phyloP scores from a whole-genome alignment of 2,113 vertebrate species.

The Prochilodus magdalenae region DNA sequence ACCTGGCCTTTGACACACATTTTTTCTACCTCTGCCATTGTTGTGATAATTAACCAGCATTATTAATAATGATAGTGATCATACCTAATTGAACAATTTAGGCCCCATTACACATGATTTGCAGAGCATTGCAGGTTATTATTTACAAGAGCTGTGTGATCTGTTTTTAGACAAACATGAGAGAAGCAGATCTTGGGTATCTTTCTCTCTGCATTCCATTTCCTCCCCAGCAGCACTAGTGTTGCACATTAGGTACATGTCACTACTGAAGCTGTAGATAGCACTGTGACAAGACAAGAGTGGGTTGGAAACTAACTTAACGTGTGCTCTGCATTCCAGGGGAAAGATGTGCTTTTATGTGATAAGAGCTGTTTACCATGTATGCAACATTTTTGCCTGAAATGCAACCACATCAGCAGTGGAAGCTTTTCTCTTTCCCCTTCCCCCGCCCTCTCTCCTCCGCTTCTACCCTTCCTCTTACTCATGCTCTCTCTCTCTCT shows the following conservation, averaged over 20 bases:
- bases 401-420: constrained; percentile 8
- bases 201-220: constrained; percentile 44
- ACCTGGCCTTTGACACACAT: constrained; percentile 57
- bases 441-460: too few species aligned
- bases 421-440: background rate
- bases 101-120: constrained; percentile 64
- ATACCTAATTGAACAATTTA: constrained; percentile 75
- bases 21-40: constrained; percentile 75
- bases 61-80: constrained; percentile 79
- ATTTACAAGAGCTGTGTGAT: constrained; percentile 58
- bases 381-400: constrained; percentile 21
- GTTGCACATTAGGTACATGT: constrained; percentile 28
- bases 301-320: constrained; percentile 59
- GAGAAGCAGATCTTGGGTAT: constrained; percentile 60
- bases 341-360: constrained; percentile 68
- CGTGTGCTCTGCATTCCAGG: constrained; percentile 66
- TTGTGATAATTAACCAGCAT: constrained; percentile 79
- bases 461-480: constrained; percentile 4
- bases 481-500: too few species aligned
- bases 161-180: constrained; percentile 64
- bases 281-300: constrained; percentile 46
- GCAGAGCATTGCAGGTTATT: background rate
- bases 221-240: background rate
- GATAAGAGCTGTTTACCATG: constrained; percentile 69
- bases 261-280: constrained; percentile 22